Conservation (phyloP, 1,140 invertebrate genomes). For the Wasmannia auropunctata region DNA sequence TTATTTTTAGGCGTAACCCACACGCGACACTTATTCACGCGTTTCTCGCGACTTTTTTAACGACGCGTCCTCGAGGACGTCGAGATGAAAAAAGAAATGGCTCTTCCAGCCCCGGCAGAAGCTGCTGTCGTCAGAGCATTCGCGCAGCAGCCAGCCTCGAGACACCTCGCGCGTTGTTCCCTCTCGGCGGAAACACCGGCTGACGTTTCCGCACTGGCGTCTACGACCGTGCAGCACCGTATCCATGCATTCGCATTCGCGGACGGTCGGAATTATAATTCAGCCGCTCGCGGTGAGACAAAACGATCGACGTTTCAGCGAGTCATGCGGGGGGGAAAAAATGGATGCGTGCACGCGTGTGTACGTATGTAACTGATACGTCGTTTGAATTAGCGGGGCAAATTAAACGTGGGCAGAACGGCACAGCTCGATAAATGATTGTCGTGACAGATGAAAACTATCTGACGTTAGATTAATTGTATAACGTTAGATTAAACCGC, state of each 20-base stretch:
- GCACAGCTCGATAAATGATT: neutral
- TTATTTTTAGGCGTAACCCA: constrained; percentile 43
- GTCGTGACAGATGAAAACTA: neutral
- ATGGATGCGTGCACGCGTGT: neutral
- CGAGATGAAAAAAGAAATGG: neutral
- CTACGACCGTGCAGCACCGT: neutral
- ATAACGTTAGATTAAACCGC: too few species aligned
- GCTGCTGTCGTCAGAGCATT: neutral
- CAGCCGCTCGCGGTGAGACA: neutral
- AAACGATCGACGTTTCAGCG: neutral
- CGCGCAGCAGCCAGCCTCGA: neutral
- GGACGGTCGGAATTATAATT: neutral
- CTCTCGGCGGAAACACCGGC: constrained; percentile 25
- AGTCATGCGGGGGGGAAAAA: neutral
- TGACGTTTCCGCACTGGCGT: constrained; percentile 16
- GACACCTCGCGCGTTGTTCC: constrained; percentile 1
- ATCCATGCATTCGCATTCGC: neutral
- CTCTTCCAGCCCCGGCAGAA: neutral
- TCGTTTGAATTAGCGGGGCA: neutral
- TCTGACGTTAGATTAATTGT: neutral
- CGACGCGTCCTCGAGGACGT: neutral
- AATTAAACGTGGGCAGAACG: constrained; percentile 6
- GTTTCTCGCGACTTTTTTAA: neutral
- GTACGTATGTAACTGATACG: neutral
- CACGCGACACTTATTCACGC: constrained; percentile 17